phyloP scores from a whole-genome alignment of 2,888 invertebrate genomes.

The Pherbina coryleti region DNA sequence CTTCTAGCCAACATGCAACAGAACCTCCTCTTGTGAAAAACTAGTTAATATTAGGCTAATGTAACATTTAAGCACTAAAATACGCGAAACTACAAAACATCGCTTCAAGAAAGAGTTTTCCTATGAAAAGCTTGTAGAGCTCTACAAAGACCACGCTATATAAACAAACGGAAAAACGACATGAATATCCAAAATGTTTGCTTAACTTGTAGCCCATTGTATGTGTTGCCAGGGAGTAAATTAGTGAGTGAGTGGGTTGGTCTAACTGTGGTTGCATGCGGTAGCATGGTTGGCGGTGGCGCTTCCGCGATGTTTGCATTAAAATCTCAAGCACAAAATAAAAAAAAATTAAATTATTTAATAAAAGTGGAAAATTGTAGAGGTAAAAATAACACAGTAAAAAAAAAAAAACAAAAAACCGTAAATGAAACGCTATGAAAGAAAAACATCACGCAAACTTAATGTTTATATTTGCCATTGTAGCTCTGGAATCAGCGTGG shows the following conservation, averaged over 20 bases:
- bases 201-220: neutral
- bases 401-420: neutral
- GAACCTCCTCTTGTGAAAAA: no score
- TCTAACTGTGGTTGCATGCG: neutral
- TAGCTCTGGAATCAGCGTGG: neutral
- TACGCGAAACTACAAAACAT: no score
- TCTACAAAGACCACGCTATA: no score
- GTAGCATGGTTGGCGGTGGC: constrained; percentile 18
- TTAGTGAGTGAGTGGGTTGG: neutral
- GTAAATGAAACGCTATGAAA: no score
- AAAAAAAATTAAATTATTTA: constrained; percentile 2
- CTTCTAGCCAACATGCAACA: no score
- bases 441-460: constrained; percentile 31
- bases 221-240: no score
- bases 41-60: no score
- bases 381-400: neutral
- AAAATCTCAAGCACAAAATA: neutral
- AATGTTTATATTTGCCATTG: constrained; percentile 34
- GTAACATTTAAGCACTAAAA: no score
- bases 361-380: neutral
- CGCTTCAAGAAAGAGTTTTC: no score
- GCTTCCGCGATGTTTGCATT: constrained; percentile 22
- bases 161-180: neutral
- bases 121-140: no score
- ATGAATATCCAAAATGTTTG: neutral